phyloP scores from a whole-genome alignment of 2,113 vertebrate genomes.

The Microtus oregoni region DNA sequence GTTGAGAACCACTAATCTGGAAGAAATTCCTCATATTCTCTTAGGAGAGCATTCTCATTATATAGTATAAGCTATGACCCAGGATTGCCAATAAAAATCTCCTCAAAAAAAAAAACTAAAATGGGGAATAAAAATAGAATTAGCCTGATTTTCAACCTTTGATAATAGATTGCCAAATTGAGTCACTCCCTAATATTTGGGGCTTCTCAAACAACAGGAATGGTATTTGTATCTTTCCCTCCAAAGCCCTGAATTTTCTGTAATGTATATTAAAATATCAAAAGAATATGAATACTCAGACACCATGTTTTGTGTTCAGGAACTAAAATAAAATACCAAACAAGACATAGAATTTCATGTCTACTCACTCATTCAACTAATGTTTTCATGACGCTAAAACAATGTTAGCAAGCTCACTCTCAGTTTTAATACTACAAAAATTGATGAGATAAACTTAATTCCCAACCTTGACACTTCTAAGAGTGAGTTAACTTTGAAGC shows the following conservation, averaged over 20 bases:
- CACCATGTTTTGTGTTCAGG: background rate
- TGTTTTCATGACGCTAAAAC: constrained; percentile 59
- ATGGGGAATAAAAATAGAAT: background rate
- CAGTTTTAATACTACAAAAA: constrained; percentile 42
- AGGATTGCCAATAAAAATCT: constrained; percentile 1
- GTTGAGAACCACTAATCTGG: no score
- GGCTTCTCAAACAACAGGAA: constrained; percentile 3
- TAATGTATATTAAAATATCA: constrained; percentile 25
- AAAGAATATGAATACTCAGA: constrained; percentile 44
- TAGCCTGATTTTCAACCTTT: background rate
- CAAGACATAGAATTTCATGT: background rate
- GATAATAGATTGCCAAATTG: background rate
- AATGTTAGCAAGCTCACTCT: constrained; percentile 52
- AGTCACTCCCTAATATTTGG: background rate
- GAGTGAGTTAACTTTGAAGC: constrained; percentile 60
- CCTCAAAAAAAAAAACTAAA: background rate
- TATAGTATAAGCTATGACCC: background rate
- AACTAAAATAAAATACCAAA: constrained; percentile 52
- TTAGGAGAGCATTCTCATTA: constrained; percentile 22
- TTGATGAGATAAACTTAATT: constrained; percentile 59
- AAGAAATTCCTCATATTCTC: background rate
- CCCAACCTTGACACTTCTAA: constrained; percentile 62
- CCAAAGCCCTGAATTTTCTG: background rate
- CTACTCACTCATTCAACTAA: constrained; percentile 39
- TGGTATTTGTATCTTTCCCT: background rate